These are phyloP conservation scores for Drosophila pectinifera DNA, from an alignment of 1,140 invertebrate species.

Conservation along the genomic window DNA sequence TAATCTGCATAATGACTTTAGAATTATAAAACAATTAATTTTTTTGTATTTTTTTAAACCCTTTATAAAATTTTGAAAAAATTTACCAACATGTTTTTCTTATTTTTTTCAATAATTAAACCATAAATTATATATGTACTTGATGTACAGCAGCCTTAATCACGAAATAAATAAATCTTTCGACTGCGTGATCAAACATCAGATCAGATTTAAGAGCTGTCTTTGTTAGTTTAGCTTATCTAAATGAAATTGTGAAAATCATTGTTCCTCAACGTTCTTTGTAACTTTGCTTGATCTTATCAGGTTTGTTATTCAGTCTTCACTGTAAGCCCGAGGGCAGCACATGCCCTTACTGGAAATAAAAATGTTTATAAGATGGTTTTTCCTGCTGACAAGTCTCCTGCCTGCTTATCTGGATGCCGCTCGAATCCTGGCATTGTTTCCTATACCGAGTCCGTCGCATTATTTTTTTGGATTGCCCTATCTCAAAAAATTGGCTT, in stretches of 20 bases:
- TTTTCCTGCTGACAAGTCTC: neutral
- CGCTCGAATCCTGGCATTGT: slow-evolving; percentile 24
- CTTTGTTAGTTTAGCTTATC: slow-evolving; percentile 7
- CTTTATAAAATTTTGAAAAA: no score
- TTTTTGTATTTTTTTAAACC: no score
- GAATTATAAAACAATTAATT: no score
- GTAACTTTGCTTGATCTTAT: neutral
- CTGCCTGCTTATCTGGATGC: slow-evolving; percentile 10
- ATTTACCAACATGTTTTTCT: no score
- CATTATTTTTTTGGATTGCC: slow-evolving; percentile 35
- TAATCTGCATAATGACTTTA: no score
- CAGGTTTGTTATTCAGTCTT: neutral
- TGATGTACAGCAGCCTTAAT: neutral
- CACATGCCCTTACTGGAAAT: neutral
- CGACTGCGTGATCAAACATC: slow-evolving; percentile 2
- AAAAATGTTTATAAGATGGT: no score
- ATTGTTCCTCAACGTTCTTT: neutral
- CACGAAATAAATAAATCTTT: neutral
- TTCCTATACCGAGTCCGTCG: slow-evolving; percentile 32
- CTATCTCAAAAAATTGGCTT: slow-evolving; percentile 28
- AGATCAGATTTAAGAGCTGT: neutral
- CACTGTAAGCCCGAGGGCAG: no score
- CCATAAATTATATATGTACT: neutral
- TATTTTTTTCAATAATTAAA: neutral
- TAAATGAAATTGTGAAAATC: neutral